These are phyloP conservation scores for Nettapus auritus DNA, from an alignment of 2,113 vertebrate genomes.

Conservation along the genomic window DNA sequence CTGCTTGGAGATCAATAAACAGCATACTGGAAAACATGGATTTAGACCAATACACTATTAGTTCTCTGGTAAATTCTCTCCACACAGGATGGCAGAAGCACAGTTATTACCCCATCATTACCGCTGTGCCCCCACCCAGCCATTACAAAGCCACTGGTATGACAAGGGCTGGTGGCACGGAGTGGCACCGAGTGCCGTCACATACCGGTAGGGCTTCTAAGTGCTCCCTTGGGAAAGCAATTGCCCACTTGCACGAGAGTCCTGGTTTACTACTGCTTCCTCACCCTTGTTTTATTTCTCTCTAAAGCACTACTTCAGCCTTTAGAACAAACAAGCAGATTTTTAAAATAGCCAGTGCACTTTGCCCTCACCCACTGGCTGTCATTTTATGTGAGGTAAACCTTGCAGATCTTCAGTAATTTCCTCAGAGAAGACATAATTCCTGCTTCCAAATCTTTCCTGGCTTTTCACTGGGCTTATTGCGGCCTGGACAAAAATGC, in stretches of 20 bases:
- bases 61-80: background rate
- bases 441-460: background rate
- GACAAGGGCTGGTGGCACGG: background rate
- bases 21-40: background rate
- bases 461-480: background rate
- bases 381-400: background rate
- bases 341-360: background rate
- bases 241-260: background rate
- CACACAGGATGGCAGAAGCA: background rate
- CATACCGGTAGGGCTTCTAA: background rate
- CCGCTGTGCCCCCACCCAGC: background rate
- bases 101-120: background rate
- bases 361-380: background rate
- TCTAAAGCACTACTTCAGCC: conserved; percentile 26
- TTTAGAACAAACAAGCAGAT: conserved; percentile 36
- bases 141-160: background rate
- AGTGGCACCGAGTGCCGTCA: background rate
- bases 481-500: background rate
- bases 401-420: background rate
- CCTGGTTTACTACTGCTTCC: conserved; percentile 29
- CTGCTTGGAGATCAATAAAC: background rate
- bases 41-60: background rate
- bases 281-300: conserved; percentile 40
- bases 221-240: conserved; percentile 9
- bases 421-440: background rate